Evolutionary conservation across 2,113 vertebrate species (phyloP).

Genomic region (Semnornis frantzii): DNA sequence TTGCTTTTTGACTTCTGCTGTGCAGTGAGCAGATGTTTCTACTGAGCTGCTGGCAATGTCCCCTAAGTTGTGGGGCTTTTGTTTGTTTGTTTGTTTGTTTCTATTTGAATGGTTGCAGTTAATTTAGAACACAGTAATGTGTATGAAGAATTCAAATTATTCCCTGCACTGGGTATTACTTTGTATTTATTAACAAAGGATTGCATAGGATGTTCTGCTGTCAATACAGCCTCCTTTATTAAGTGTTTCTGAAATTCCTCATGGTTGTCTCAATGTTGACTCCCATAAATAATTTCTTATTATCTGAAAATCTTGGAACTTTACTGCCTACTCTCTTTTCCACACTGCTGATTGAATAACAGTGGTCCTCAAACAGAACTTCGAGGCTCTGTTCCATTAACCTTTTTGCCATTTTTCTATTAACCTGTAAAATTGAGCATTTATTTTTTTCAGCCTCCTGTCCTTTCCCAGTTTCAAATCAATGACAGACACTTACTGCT

Average conservation of each 20-base stretch:
- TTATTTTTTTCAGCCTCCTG: not conserved
- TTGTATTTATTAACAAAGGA: conserved; percentile 1
- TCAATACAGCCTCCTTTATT: not conserved
- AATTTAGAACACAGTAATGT: conserved; percentile 49
- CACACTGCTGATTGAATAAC: not conserved
- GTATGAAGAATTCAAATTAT: conserved; percentile 16
- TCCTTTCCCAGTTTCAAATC: not conserved
- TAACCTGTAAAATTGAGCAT: conserved; percentile 9
- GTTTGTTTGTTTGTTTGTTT: not conserved
- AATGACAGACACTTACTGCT: not conserved
- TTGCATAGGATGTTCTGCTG: not conserved
- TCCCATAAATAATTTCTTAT: conserved; percentile 34
- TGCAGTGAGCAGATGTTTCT: conserved; percentile 64
- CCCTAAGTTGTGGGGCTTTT: not conserved
- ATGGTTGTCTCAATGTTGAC: not conserved
- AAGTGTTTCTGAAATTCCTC: not conserved
- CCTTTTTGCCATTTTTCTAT: conserved; percentile 48
- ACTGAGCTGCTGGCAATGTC: conserved; percentile 38
- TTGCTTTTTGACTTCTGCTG: conserved; percentile 49
- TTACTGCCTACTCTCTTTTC: not conserved
- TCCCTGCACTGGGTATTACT: not conserved
- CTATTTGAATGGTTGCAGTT: conserved; percentile 42
- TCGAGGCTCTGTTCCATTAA: conserved; percentile 25
- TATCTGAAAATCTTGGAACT: conserved; percentile 3
- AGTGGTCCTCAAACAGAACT: conserved; percentile 4